These are phyloP conservation scores for Hedya salicella DNA, from an alignment of 2,888 invertebrate species.

Conservation along the genomic window DNA sequence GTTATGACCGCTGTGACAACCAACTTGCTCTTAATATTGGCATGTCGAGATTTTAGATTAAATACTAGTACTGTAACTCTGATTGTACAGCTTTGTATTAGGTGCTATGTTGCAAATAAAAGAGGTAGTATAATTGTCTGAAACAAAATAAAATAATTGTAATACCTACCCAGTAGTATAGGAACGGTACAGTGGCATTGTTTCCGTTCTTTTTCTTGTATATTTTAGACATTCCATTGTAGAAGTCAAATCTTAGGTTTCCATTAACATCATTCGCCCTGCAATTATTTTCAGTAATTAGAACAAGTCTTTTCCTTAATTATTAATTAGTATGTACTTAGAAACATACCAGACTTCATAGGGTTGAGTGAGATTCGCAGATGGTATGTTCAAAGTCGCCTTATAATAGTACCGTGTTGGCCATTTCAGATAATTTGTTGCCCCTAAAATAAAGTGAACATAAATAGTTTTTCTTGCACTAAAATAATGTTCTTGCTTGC, in stretches of 20 bases:
- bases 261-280: slow-evolving; percentile 18
- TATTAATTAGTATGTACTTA: too few species aligned
- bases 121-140: background rate
- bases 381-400: slow-evolving; percentile 22
- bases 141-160: background rate
- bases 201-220: slow-evolving; percentile 13
- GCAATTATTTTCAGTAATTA: background rate
- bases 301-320: too few species aligned
- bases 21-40: too few species aligned
- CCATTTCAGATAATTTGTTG: slow-evolving; percentile 4
- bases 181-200: background rate
- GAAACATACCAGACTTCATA: slow-evolving; percentile 19
- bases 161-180: slow-evolving; percentile 13
- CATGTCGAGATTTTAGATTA: too few species aligned
- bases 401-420: slow-evolving; percentile 4
- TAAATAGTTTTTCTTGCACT: too few species aligned
- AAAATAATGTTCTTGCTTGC: too few species aligned
- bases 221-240: slow-evolving; percentile 23
- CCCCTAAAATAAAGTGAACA: background rate
- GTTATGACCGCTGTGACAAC: too few species aligned
- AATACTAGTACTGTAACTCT: too few species aligned
- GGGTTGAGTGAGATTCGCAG: slow-evolving; percentile 10
- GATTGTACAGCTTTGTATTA: too few species aligned
- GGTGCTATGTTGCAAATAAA: too few species aligned
- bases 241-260: slow-evolving; percentile 18